Base-by-base conservation (phyloP, 2,113 vertebrate genomes). In the Oryzias melastigma region DNA sequence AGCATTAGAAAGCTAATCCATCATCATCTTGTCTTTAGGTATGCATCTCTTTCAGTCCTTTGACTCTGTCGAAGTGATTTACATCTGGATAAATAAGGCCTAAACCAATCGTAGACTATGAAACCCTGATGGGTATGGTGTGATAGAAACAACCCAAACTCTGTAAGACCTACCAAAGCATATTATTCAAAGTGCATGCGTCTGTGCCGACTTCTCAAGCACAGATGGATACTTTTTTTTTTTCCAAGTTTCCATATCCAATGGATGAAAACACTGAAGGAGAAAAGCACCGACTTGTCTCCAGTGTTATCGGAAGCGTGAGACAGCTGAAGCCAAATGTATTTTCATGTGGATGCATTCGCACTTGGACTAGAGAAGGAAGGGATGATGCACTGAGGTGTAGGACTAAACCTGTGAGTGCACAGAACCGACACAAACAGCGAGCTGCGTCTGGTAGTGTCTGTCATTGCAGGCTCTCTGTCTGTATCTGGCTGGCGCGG, bases 231-330 rank as follows among this genome's bases (percentile, higher is more conserved):
- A 0, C 17, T 64, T 67, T 70, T 49, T 5, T 0, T 20, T 7
- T n/a, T 64, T 75, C 65, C 48, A 78, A 65, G 45, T 73, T 57
- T 69, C 67, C 61, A 68, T 68, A 50, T 29, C 71, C 13, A 6
- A 16, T 51, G 71, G 71, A 73, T 41, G 53, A 80, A 58, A 76
- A 63, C 49, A 48, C 52, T 40, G 69, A 78, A 20, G 52, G 67
- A 69, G 61, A 67, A 53, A 50, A 77, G 81, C 68, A 70, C 75
- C 79, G 78, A 61, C 77, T 25, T 52, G 68, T 80, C 68, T 80
- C 25, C 71, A 67, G 57, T 55, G 55, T 73, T 62, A 76, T 84
- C 75, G 68, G 68, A 80, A 58, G 45, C 15, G 68, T 70, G 62
- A 81, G 73, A 62, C 78, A 77, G 42, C 22, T 43, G 13, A 44